Conservation (phyloP, 2,888 invertebrate genomes). For the Synergus umbraculus region DNA sequence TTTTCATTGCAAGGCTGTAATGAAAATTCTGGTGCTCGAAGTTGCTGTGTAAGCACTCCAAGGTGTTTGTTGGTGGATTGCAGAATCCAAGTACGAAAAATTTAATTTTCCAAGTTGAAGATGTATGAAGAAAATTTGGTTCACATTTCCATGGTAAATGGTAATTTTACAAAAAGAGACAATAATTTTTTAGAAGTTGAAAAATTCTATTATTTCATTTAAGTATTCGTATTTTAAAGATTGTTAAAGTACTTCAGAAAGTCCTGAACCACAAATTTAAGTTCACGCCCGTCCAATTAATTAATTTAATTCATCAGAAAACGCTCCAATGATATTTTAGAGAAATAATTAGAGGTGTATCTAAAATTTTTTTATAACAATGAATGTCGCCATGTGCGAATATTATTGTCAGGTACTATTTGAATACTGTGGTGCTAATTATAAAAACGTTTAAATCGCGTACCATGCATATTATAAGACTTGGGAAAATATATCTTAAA, state of each 20-base stretch:
- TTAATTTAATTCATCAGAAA: neutral
- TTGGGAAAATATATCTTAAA: slow-evolving; percentile 8
- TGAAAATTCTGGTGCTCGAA: slow-evolving; percentile 26
- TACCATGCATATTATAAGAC: no score
- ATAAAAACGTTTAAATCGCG: neutral
- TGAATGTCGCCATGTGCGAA: neutral
- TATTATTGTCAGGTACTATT: slow-evolving; percentile 1
- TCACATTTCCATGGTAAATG: neutral
- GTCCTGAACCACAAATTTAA: neutral
- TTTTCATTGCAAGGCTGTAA: slow-evolving; percentile 14
- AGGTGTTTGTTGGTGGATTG: neutral
- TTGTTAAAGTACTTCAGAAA: neutral
- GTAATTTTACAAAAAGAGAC: neutral
- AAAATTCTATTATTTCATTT: neutral
- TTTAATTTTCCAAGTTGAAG: neutral
- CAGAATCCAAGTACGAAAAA: neutral
- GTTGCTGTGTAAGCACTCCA: neutral
- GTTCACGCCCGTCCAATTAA: neutral
- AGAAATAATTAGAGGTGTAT: neutral
- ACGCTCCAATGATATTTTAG: neutral
- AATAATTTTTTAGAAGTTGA: neutral
- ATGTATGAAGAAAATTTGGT: neutral
- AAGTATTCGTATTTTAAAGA: neutral
- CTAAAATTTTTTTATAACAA: neutral
- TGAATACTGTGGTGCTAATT: slow-evolving; percentile 27